Conservation (phyloP, 2,888 invertebrate genomes). For the Chaetogeoica ovagalla region DNA sequence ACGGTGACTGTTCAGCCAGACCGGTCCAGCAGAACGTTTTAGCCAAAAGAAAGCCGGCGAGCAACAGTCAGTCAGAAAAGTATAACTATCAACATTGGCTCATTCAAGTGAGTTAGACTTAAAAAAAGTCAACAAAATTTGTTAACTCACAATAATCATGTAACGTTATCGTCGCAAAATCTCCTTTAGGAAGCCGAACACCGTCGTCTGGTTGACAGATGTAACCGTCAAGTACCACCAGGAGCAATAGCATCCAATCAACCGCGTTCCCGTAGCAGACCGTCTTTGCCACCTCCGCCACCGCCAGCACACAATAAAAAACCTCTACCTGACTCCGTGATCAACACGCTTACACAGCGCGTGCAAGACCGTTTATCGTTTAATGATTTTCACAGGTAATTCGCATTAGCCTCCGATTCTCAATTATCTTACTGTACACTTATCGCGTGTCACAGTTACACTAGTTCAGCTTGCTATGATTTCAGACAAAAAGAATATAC, state of each 20-base stretch:
- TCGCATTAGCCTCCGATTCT: too few species aligned
- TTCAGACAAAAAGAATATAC: too few species aligned
- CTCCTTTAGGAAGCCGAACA: constrained; percentile 81
- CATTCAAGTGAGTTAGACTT: constrained; percentile 67
- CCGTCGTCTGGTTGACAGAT: constrained; percentile 59
- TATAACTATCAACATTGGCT: constrained; percentile 83
- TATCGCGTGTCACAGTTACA: too few species aligned
- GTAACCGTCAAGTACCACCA: constrained; percentile 28
- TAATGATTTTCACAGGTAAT: constrained; percentile 53
- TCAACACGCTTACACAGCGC: constrained; percentile 71
- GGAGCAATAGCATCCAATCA: constrained; percentile 32
- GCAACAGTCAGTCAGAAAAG: constrained; percentile 59
- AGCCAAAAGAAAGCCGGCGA: constrained; percentile 63
- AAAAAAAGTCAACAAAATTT: constrained; percentile 12
- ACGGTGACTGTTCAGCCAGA: constrained; percentile 15
- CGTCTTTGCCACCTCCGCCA: constrained; percentile 57
- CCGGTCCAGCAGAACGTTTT: constrained; percentile 37
- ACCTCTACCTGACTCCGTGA: constrained; percentile 72
- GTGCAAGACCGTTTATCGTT: constrained; percentile 65
- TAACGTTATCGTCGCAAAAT: background rate
- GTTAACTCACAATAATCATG: too few species aligned
- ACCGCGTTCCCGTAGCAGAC: constrained; percentile 43
- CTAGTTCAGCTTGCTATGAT: too few species aligned
- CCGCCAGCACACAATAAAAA: constrained; percentile 62
- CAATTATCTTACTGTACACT: too few species aligned